Percentiles rank a stretch among this genome's conserved stretches.
These are phyloP conservation scores for Elephas maximus DNA, from an alignment of 2,113 vertebrate species.

Conservation along the genomic window DNA sequence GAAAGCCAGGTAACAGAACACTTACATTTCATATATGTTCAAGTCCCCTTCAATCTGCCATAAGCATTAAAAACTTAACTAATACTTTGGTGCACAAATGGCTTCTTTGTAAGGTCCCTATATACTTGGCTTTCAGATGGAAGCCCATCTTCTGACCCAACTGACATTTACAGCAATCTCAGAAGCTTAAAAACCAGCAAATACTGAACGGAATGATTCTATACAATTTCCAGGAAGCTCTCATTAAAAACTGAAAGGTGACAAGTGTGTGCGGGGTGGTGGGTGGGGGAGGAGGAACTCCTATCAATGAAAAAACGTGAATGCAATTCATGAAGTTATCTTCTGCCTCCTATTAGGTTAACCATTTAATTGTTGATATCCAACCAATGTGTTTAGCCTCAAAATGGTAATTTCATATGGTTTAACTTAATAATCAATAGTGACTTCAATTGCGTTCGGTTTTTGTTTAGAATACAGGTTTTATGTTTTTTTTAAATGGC, in stretches of 20 bases:
- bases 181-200: constrained; percentile 48
- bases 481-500: not conserved
- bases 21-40: not conserved
- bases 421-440: constrained; percentile 25
- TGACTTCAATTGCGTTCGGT: not conserved
- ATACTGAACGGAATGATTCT: constrained; percentile 38
- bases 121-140: not conserved
- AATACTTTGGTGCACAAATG: not conserved
- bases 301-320: not conserved
- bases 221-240: not conserved
- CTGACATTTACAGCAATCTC: not conserved
- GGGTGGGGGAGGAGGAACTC: not conserved
- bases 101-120: not conserved
- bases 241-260: constrained; percentile 8
- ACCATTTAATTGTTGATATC: not conserved
- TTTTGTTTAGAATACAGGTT: constrained; percentile 16
- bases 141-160: constrained; percentile 2
- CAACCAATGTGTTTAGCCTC: constrained; percentile 27
- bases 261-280: not conserved
- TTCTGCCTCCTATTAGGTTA: not conserved
- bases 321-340: not conserved
- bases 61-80: not conserved
- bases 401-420: constrained; percentile 13
- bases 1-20: not conserved
- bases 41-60: not conserved